These are phyloP conservation scores for Agriopis leucophaearia DNA, from an alignment of 2,888 invertebrate species.

Conservation along the genomic window DNA sequence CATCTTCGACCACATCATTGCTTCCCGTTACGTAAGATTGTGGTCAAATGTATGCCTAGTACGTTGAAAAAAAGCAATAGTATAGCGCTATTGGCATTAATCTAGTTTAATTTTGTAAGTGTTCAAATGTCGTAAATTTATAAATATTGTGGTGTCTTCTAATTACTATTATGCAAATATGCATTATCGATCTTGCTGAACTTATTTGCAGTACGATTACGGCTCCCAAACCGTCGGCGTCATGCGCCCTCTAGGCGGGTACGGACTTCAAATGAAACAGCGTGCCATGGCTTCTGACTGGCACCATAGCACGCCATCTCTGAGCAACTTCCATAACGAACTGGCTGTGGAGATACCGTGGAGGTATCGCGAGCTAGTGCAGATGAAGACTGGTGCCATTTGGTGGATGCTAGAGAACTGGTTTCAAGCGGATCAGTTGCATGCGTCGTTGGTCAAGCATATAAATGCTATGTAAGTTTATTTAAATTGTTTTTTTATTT, in stretches of 20 bases:
- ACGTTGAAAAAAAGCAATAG: neutral
- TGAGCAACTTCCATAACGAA: constrained; percentile 67
- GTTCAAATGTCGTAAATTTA: too few species aligned
- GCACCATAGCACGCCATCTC: constrained; percentile 67
- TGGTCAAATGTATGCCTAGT: too few species aligned
- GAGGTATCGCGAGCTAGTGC: constrained; percentile 69
- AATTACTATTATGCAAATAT: neutral
- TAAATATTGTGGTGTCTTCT: neutral
- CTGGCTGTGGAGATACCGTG: constrained; percentile 70
- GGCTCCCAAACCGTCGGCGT: constrained; percentile 48
- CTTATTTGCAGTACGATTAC: constrained; percentile 64
- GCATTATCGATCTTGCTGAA: neutral
- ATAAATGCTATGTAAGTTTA: constrained; percentile 64
- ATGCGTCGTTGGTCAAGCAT: constrained; percentile 71
- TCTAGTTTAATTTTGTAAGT: neutral
- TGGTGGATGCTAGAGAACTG: constrained; percentile 83
- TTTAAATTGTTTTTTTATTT: neutral
- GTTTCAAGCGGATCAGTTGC: constrained; percentile 70
- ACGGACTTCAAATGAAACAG: constrained; percentile 72
- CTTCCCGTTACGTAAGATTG: too few species aligned
- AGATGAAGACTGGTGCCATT: constrained; percentile 77
- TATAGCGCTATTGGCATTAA: too few species aligned
- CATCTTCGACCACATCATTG: too few species aligned
- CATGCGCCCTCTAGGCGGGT: constrained; percentile 57
- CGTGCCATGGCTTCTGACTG: constrained; percentile 74